A percentile compares a stretch with the other conserved stretches of the same genome.
Conservation (phyloP, 1,140 invertebrate genomes). For the Drosophila oshimai region DNA sequence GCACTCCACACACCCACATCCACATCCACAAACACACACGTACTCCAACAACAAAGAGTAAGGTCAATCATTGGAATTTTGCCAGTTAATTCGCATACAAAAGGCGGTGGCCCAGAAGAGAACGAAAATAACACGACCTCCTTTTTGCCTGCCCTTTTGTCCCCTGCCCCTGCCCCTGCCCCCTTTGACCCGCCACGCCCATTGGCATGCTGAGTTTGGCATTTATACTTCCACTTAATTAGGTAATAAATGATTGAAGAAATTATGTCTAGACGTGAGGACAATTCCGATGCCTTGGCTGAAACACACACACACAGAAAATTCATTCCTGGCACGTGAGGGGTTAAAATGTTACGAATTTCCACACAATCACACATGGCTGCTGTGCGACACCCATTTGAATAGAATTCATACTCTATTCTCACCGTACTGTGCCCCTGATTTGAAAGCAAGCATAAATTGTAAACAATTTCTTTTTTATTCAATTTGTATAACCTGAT, state of each 20-base stretch:
- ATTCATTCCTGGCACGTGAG: constrained; percentile 77
- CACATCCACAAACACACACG: constrained; percentile 16
- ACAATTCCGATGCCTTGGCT: constrained; percentile 71
- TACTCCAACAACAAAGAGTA: constrained; percentile 43
- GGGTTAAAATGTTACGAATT: constrained; percentile 67
- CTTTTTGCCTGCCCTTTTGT: background rate
- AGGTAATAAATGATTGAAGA: constrained; percentile 83
- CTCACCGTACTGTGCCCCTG: constrained; percentile 1
- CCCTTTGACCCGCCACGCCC: constrained; percentile 44
- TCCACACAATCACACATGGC: constrained; percentile 39
- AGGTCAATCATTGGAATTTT: constrained; percentile 81
- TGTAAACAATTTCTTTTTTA: constrained; percentile 65
- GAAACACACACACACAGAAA: constrained; percentile 16
- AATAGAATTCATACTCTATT: constrained; percentile 53
- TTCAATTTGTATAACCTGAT: constrained; percentile 41
- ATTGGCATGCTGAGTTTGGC: constrained; percentile 64
- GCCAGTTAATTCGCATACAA: constrained; percentile 78
- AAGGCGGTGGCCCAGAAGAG: constrained; percentile 50
- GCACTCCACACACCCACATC: constrained; percentile 24
- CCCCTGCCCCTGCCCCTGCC: background rate
- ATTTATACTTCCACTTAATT: constrained; percentile 83
- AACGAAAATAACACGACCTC: constrained; percentile 33
- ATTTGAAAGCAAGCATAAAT: constrained; percentile 56
- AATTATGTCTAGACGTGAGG: constrained; percentile 83
- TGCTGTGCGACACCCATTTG: constrained; percentile 17